Base-by-base conservation (phyloP, 2,888 invertebrate species). In the Rambutsinella grinnellia region DNA sequence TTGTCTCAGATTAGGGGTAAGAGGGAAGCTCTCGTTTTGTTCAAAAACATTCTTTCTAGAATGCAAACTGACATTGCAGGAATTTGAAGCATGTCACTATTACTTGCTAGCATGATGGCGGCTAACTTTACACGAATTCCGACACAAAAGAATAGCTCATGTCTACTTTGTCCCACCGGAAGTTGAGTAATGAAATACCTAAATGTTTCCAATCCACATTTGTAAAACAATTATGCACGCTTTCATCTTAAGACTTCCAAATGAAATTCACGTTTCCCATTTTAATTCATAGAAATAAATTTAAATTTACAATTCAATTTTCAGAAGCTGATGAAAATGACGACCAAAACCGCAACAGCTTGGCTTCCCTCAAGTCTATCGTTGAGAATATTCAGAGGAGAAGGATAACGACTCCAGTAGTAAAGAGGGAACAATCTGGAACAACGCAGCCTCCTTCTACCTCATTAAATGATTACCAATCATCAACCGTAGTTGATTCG, bases 271-370 rank as follows among this genome's bases (percentile, higher is more conserved):
- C 13, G 36, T 36, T 36, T 36, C 36, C 36, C 36, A 36, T 5
- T n/a, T n/a, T n/a, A n/a, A n/a, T n/a, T n/a, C n/a, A n/a, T n/a
- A n/a, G n/a, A n/a, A n/a, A n/a, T n/a, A n/a, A n/a, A n/a, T n/a
- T n/a, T n/a, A n/a, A n/a, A n/a, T n/a, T n/a, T n/a, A n/a, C n/a
- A n/a, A n/a, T n/a, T n/a, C n/a, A n/a, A n/a, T 8, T 47, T 57
- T 5, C 28, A 69, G 69, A 69, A 63, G 69, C 69, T 2, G 76
- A 76, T 68, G 76, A 76, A 65, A 76, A 69, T 58, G 69, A 68
- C 21, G 76, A 63, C n/a, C 58, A 65, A 21, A 58, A 53, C 17
- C 69, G 24, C 3, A 57, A 62, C 23, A 54, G 76, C 54, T 13
- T 76, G 24, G 44, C 49, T 5, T 76, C 69, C 10, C 36, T 76